Evolutionary conservation across 2,113 vertebrate genomes (phyloP).

Genomic region (Gracilinanus agilis): DNA sequence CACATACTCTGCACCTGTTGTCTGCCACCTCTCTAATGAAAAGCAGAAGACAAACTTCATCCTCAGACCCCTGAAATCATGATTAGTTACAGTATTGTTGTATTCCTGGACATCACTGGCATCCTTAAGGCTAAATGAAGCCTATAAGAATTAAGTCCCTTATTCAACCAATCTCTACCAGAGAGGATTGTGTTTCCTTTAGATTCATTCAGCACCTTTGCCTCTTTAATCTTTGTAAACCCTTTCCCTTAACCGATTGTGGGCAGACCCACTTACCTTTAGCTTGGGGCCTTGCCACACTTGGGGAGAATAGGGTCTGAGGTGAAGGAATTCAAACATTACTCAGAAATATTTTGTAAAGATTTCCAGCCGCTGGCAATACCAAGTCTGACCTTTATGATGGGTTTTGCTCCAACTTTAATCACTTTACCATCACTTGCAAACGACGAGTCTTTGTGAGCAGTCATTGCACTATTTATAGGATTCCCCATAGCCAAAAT

Average conservation of each 20-base stretch:
- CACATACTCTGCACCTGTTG: neutral
- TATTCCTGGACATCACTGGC: no score
- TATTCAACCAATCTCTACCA: slow-evolving; percentile 13
- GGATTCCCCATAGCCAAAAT: slow-evolving; percentile 53
- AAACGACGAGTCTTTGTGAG: slow-evolving; percentile 26
- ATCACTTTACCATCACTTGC: slow-evolving; percentile 70
- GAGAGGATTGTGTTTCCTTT: neutral
- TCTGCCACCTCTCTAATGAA: neutral
- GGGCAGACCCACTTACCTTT: slow-evolving; percentile 11
- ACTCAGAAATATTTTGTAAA: slow-evolving; percentile 27
- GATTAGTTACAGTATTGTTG: neutral
- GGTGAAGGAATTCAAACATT: slow-evolving; percentile 40
- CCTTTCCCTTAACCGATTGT: neutral
- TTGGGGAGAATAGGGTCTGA: neutral
- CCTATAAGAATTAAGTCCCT: slow-evolving; percentile 17
- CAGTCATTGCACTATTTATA: slow-evolving; percentile 60
- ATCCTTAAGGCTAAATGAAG: neutral
- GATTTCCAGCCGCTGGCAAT: slow-evolving; percentile 46
- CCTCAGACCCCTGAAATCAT: neutral
- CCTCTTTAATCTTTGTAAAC: neutral
- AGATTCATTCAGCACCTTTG: neutral
- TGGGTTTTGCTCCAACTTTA: slow-evolving; percentile 60
- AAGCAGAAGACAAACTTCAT: neutral
- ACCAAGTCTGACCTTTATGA: slow-evolving; percentile 61
- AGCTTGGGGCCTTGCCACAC: slow-evolving; percentile 31